These are phyloP conservation scores for Zaprionus davidi DNA, from an alignment of 1,140 invertebrate species.

Conservation along the genomic window DNA sequence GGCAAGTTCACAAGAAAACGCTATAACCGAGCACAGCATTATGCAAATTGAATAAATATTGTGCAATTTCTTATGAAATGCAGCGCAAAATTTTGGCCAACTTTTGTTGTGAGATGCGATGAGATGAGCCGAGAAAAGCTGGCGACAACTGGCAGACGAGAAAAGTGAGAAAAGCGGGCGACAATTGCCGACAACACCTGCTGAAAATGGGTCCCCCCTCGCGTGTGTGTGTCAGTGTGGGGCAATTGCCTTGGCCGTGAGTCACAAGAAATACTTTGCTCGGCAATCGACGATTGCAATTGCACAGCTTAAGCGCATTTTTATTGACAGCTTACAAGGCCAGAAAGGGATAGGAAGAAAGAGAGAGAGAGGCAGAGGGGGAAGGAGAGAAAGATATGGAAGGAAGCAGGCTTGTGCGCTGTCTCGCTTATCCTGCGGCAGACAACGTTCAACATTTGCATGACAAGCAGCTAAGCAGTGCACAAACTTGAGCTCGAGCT, in stretches of 20 bases:
- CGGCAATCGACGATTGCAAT: constrained; percentile 1
- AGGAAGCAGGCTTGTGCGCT: background rate
- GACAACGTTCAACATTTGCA: constrained; percentile 5
- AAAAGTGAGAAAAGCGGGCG: background rate
- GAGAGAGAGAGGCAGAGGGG: background rate
- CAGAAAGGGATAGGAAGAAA: background rate
- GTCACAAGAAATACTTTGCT: constrained; percentile 36
- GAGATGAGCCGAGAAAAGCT: background rate
- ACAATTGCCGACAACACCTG: constrained; percentile 1
- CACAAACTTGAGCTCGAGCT: constrained; percentile 1
- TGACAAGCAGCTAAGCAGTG: background rate
- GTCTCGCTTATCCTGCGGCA: background rate
- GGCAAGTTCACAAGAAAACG: background rate
- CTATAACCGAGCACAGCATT: background rate
- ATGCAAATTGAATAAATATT: constrained; percentile 8
- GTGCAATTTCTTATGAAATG: constrained; percentile 3
- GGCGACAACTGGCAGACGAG: background rate
- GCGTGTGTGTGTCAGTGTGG: background rate
- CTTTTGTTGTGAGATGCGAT: background rate
- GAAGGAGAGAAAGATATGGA: background rate
- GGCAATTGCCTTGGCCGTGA: constrained; percentile 13
- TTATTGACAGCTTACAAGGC: constrained; percentile 58
- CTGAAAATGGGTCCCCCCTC: background rate
- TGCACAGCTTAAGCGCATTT: constrained; percentile 38
- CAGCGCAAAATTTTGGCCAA: constrained; percentile 1